phyloP scores from a whole-genome alignment of 23 tunicate genomes.

The Styela clava region DNA sequence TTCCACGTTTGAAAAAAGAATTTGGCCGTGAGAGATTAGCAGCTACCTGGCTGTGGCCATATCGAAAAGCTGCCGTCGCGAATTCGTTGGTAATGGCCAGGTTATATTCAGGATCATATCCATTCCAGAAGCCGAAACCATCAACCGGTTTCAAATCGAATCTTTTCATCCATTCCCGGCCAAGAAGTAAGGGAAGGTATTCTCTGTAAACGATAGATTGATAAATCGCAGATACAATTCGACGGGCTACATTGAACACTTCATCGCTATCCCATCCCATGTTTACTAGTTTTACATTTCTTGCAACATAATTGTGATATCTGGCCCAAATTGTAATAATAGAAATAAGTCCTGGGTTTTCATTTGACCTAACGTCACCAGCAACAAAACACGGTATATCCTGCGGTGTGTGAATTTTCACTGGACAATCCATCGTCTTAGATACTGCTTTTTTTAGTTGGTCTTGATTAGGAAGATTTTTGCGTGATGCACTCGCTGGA shows the following conservation, averaged over 20 bases:
- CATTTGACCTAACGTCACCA: conserved; percentile 80
- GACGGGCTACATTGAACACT: conserved; percentile 51
- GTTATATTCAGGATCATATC: conserved; percentile 68
- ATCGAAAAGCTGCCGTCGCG: conserved; percentile 80
- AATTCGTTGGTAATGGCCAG: conserved; percentile 74
- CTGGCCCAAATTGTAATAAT: conserved; percentile 69
- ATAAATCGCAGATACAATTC: conserved; percentile 51
- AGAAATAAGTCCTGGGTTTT: conserved; percentile 60
- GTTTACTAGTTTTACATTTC: conserved; percentile 32
- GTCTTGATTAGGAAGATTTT: conserved; percentile 37
- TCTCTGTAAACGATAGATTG: conserved; percentile 68
- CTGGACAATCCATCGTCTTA: conserved; percentile 48
- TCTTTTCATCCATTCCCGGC: conserved; percentile 43
- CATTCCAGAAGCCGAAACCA: conserved; percentile 56
- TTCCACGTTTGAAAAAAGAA: conserved; percentile 32
- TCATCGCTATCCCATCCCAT: conserved; percentile 46
- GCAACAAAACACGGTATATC: conserved; percentile 61
- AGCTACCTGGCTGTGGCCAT: conserved; percentile 70
- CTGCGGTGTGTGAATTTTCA: conserved; percentile 43
- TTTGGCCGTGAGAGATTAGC: conserved; percentile 35
- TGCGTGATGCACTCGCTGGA: background rate
- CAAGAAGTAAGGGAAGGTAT: conserved; percentile 68
- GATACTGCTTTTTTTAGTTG: conserved; percentile 31
- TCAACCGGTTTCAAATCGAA: conserved; percentile 29
- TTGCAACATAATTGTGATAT: conserved; percentile 62